Conservation (phyloP, 2,888 invertebrate genomes). For the Stenodera caucasica region DNA sequence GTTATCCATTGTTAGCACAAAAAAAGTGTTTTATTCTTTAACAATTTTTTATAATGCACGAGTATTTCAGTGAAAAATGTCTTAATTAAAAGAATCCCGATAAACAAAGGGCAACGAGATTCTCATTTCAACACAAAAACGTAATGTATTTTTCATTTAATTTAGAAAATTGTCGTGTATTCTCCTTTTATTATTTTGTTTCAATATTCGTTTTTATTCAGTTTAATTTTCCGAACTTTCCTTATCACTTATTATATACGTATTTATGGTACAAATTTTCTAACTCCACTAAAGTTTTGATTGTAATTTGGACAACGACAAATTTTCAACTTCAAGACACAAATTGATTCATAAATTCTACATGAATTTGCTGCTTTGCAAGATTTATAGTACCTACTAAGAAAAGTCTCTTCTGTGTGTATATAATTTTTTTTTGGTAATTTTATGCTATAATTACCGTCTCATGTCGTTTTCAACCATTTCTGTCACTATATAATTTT, state of each 20-base stretch:
- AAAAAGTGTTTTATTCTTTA: no score
- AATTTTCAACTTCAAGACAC: background rate
- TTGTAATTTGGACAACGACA: conserved; percentile 1
- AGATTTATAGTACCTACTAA: background rate
- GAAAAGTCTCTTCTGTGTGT: background rate
- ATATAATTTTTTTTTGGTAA: background rate
- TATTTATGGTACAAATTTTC: background rate
- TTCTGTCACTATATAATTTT: background rate
- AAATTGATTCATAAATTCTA: conserved; percentile 5
- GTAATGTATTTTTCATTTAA: background rate
- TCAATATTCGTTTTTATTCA: background rate
- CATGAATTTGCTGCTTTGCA: background rate
- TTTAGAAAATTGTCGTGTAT: background rate
- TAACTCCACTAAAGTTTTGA: background rate
- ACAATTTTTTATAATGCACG: no score
- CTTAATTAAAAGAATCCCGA: background rate
- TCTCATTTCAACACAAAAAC: background rate
- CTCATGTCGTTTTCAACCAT: background rate
- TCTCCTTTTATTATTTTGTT: background rate
- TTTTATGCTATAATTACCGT: background rate
- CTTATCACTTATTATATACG: background rate
- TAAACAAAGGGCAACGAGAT: background rate
- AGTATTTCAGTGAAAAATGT: background rate
- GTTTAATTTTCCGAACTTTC: background rate
- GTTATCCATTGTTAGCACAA: no score